Base-by-base conservation (phyloP, 1,140 invertebrate genomes). In the Diachasmimorpha longicaudata region DNA sequence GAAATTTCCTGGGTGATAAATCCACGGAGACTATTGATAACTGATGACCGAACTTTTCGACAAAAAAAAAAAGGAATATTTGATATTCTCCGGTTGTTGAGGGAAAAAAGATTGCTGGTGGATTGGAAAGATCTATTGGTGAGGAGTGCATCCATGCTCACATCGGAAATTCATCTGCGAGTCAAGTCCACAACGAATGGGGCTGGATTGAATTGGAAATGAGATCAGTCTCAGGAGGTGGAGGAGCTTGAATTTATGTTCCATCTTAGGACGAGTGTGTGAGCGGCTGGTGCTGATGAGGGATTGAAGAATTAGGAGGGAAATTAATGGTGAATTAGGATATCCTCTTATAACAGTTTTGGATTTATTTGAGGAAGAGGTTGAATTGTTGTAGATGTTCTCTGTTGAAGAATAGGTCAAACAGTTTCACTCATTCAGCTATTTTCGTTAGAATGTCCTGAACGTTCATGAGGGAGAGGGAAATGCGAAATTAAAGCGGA, bases 161-260 rank as follows among this genome's bases (percentile, higher is more conserved):
- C 37, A 72, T 73, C 14, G 69, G 13, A 42, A 31, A 52, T 73
- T 75, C 58, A 70, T 67, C 72, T 72, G 73, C 23, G 70, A 67
- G 66, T 31, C 46, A 31, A 23, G 63, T 58, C 63, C 31, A 55
- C 58, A 67, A 74, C 39, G 58, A 67, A 48, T 63, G 31, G 55
- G 71, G 55, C 39, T 39, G 58, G 74, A 78, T 76, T 78, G 77
- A 78, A 78, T 78, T 78, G 77, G 77, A 78, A 75, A 78, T 78
- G 73, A 78, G 77, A 70, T 75, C 73, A 46, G 67, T 68, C 66
- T 69, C 13, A 70, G 72, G 70, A 55, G 71, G 23, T 58, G 73
- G 71, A 66, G n/a, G 16, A 52, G 55, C 23, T 19, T 48, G 70
- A 69, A 74, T 71, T 68, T 75, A 72, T 42, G 71, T 10, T 75